Evolutionary conservation across 2,888 invertebrate species (phyloP), one percentile per base, ranked within the genome.

Genomic region (Colletes collaris): DNA sequence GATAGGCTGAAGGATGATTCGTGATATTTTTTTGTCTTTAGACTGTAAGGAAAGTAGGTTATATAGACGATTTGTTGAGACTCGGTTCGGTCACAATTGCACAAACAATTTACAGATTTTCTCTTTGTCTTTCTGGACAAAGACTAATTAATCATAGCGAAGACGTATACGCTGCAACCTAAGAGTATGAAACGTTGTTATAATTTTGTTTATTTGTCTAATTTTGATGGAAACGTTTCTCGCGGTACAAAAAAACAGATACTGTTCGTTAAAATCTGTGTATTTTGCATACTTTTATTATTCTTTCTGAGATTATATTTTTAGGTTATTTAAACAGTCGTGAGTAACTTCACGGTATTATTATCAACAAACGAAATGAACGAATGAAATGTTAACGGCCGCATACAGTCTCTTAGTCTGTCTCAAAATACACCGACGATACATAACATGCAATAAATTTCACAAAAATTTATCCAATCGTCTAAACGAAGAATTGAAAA

Each of bases 51-150:
- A 67, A 73, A 40, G 1, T 62, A 10, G 19, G 13, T 10, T 35
- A 73, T n/a, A 3, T n/a, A 0, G 8, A 13, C 2, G 46, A 60
- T 4, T 3, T 55, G 19, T 16, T 27, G 11, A 64, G 58, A 37
- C 53, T 52, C 13, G 70, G 44, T 52, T 4, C 35, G 4, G 37
- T 63, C 8, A 10, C 49, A 3, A 0, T 44, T 1, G 63, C 27
- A 40, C 70, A 52, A 27, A 4, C 5, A 8, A 50, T 75, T 16
- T 70, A 75, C 10, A 50, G 64, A 52, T 59, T 75, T 2, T 35
- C 37, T 2, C 35, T 75, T 5, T 70, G 70, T 5, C 37, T 70
- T 44, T 58, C 63, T 35, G 75, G 75, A 16, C 75, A 75, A 19
- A 75, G 50, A 35, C 10, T 75, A 8, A 2, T 70, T 0, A 53